phyloP scores from a whole-genome alignment of 2,888 invertebrate species.

The Apamea sordens region DNA sequence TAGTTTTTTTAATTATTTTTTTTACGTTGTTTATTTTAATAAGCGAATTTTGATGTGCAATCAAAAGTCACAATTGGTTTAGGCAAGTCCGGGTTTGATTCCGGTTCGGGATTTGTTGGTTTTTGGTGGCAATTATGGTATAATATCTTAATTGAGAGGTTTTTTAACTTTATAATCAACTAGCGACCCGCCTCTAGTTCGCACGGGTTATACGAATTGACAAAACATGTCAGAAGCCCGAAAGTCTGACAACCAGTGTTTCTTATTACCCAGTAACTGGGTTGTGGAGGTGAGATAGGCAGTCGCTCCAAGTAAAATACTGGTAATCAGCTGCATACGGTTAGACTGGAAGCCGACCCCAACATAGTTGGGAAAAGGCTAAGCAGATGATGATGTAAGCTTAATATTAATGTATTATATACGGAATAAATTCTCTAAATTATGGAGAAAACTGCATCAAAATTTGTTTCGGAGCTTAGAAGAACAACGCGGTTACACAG shows the following conservation, averaged over 20 bases:
- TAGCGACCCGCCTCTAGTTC: not conserved
- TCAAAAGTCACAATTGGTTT: conserved; percentile 47
- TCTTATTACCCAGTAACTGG: too few species aligned
- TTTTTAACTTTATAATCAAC: conserved; percentile 3
- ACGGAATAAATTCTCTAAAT: not conserved
- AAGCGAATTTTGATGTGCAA: conserved; percentile 61
- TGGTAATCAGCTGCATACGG: too few species aligned
- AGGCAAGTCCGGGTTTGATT: conserved; percentile 44
- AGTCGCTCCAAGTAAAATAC: too few species aligned
- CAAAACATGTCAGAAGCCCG: not conserved
- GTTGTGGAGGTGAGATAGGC: too few species aligned
- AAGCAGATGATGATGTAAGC: too few species aligned
- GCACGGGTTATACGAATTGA: not conserved
- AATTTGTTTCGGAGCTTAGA: not conserved
- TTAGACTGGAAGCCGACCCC: too few species aligned
- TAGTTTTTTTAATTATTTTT: conserved; percentile 72
- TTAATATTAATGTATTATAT: too few species aligned
- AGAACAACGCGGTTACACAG: too few species aligned
- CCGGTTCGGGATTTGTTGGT: conserved; percentile 48
- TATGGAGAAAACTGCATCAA: too few species aligned
- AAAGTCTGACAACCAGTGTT: too few species aligned
- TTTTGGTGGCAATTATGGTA: conserved; percentile 40
- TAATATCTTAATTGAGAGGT: conserved; percentile 34
- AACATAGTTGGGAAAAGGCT: too few species aligned
- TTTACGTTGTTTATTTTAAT: conserved; percentile 59